Evolutionary conservation across 2,113 vertebrate genomes (phyloP).

Genomic region (Mustela nigripes): DNA sequence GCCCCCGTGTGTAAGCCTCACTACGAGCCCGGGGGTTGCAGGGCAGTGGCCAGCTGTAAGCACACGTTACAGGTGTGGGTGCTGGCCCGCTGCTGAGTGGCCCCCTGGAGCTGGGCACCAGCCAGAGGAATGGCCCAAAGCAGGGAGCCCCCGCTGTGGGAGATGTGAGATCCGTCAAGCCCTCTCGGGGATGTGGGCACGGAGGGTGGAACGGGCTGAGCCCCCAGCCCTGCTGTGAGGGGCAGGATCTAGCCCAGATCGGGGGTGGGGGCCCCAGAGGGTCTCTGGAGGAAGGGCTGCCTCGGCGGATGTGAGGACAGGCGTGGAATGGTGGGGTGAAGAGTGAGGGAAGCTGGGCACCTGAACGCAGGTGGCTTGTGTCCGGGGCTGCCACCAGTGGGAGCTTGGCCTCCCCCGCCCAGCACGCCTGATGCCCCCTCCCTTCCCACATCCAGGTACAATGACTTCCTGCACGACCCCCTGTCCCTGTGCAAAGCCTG

Average conservation of each 20-base stretch:
- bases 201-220: background rate
- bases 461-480: slow-evolving; percentile 94
- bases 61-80: fast-evolving
- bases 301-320: background rate
- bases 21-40: fast-evolving
- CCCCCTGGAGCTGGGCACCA: background rate
- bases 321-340: fast-evolving
- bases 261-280: background rate
- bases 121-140: fast-evolving
- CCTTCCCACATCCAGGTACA: slow-evolving; percentile 88
- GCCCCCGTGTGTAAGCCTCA: background rate
- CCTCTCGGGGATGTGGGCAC: fast-evolving
- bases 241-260: background rate
- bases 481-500: slow-evolving; percentile 92
- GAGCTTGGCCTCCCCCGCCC: background rate
- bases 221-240: background rate
- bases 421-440: fast-evolving
- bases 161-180: fast-evolving
- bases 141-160: background rate
- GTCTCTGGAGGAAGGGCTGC: background rate
- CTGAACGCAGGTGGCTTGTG: fast-evolving
- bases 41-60: fast-evolving
- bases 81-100: background rate
- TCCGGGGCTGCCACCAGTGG: fast-evolving
- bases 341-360: fast-evolving